Percentiles rank a stretch among this genome's conserved stretches.
These are phyloP conservation scores for Thunnus maccoyii DNA, from an alignment of 2,113 vertebrate species.

Conservation along the genomic window DNA sequence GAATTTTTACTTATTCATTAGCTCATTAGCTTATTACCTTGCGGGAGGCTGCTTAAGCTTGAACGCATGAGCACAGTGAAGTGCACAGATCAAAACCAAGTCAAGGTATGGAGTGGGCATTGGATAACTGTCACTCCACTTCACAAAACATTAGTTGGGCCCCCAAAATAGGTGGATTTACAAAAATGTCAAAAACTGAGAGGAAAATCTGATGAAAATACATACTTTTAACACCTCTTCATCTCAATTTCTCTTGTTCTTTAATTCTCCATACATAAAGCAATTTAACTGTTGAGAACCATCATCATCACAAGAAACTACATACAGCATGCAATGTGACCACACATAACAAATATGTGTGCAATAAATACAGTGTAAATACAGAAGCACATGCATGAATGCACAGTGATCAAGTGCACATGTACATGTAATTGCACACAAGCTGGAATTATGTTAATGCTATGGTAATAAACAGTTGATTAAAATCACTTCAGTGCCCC, in stretches of 20 bases:
- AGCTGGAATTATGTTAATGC: slow-evolving; percentile 48
- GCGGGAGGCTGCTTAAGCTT: slow-evolving; percentile 17
- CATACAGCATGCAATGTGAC: background rate
- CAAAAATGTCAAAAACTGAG: no score
- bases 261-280: background rate
- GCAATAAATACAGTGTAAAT: slow-evolving; percentile 16
- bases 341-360: background rate
- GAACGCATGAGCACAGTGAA: background rate
- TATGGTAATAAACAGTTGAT: slow-evolving; percentile 41
- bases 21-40: background rate
- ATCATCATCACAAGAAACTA: background rate
- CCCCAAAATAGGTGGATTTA: background rate
- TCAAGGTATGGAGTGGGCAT: background rate
- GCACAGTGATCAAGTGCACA: slow-evolving; percentile 44
- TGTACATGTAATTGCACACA: slow-evolving; percentile 42
- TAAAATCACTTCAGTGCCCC: slow-evolving; percentile 26
- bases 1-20: slow-evolving; percentile 32
- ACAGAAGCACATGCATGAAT: slow-evolving; percentile 28
- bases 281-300: background rate
- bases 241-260: no score
- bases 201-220: background rate
- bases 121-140: background rate
- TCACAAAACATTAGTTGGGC: background rate
- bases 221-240: background rate
- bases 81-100: slow-evolving; percentile 6